Base-by-base conservation (phyloP, 2,888 invertebrate species). In the Netelia virgata region DNA sequence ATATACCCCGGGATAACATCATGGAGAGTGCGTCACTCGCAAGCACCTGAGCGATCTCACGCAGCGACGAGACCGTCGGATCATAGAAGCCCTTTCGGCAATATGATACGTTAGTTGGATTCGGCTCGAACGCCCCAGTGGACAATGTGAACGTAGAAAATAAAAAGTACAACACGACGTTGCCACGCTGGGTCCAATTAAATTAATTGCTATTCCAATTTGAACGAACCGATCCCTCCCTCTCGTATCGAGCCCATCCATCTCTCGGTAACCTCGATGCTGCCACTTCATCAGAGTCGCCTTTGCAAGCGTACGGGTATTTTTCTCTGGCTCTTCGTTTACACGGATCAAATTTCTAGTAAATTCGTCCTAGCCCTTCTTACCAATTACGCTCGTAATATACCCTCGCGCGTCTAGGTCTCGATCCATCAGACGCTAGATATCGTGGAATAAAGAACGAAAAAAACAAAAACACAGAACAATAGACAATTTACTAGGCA, bases 171-270 rank as follows among this genome's bases (percentile, higher is more conserved):
- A 68, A 76, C 74, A 41, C 20, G 11, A 23, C 23, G 57, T 28
- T 43, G 69, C 79, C 79, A 18, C 61, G 53, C 11, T 43, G 68
- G 68, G 72, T 81, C 80, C 87, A 85, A 87, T 87, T 87, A 87
- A 88, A 86, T 87, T 86, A 87, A 88, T 88, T 88, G 87, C 86
- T 74, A 69, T 80, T 64, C 77, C 83, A 86, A 85, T 84, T 86
- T 81, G 73, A 78, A 82, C 36, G 73, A 43, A 68, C 55, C 78
- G 64, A 78, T 83, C 74, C 70, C 36, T 80, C 70, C 66, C 73
- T 80, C 75, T 59, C 47, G 59, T 18, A 23, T 74, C 73, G 64
- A 73, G 61, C 66, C 70, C 76, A 73, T 75, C 78, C 28, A 36
- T 20, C 66, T 41, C 16, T 10, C 18, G 64, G 16, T 28, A 64